Evolutionary conservation across 2,113 vertebrate species (phyloP).

Genomic region (Poecile atricapillus): DNA sequence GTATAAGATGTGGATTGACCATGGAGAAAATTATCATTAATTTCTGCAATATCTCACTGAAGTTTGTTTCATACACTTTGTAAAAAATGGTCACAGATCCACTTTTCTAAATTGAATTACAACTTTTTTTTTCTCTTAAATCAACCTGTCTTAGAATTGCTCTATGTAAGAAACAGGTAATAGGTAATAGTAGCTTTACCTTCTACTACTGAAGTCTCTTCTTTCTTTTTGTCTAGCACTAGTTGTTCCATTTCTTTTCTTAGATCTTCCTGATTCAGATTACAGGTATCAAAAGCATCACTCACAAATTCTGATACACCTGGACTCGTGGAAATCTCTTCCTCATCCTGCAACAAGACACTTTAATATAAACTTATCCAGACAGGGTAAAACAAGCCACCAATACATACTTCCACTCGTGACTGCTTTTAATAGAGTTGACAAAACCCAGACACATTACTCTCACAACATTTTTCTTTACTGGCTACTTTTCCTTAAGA

Average conservation of each 20-base stretch:
- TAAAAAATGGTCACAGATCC: background rate
- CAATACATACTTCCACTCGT: background rate
- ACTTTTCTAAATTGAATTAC: background rate
- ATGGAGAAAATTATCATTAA: background rate
- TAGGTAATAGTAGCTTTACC: constrained; percentile 66
- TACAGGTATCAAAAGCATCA: constrained; percentile 89
- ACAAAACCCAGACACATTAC: background rate
- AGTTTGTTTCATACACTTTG: background rate
- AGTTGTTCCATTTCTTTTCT: constrained; percentile 97
- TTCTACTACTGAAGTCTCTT: constrained; percentile 69
- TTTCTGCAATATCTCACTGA: background rate
- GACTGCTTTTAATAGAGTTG: background rate
- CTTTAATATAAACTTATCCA: background rate
- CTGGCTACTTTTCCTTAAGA: background rate
- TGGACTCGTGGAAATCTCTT: constrained; percentile 94
- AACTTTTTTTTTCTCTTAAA: background rate
- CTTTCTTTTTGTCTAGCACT: constrained; percentile 89
- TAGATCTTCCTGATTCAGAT: constrained; percentile 90
- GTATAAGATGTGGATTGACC: background rate
- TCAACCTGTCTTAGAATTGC: background rate
- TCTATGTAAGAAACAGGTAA: background rate
- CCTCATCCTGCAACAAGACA: constrained; percentile 80
- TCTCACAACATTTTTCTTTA: background rate
- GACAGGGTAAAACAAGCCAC: background rate
- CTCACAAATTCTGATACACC: constrained; percentile 96